phyloP scores from a whole-genome alignment of 2,888 invertebrate species.

The Nephrotoma guestfalica region DNA sequence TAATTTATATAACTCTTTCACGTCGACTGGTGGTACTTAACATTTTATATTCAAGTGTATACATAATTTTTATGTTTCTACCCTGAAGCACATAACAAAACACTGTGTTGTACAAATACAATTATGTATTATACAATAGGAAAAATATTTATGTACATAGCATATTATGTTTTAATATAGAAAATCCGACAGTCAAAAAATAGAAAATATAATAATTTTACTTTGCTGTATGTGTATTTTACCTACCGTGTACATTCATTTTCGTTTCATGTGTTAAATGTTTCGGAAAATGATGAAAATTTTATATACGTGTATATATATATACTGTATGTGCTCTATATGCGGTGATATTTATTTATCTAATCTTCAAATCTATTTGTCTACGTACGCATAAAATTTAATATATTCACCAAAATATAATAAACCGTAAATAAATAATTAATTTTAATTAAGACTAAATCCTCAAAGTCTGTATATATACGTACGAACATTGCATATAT shows the following conservation, averaged over 20 bases:
- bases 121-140: background rate
- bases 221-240: background rate
- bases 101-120: background rate
- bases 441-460: background rate
- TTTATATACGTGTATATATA: background rate
- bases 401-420: background rate
- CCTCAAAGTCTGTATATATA: background rate
- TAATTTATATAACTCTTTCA: background rate
- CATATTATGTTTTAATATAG: background rate
- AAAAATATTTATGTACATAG: background rate
- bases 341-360: background rate
- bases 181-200: background rate
- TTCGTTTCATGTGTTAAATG: background rate
- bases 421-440: background rate
- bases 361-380: background rate
- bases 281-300: background rate
- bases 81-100: background rate
- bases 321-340: background rate
- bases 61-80: background rate
- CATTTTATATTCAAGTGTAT: background rate
- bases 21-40: background rate
- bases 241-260: background rate
- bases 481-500: background rate
- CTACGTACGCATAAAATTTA: background rate
- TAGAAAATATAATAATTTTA: background rate